Percentiles rank a stretch among this genome's conserved stretches.
Evolutionary conservation across 2,797 vertebrate species (phyloP).

Genomic region (Pseudotriccus pelzelni): DNA sequence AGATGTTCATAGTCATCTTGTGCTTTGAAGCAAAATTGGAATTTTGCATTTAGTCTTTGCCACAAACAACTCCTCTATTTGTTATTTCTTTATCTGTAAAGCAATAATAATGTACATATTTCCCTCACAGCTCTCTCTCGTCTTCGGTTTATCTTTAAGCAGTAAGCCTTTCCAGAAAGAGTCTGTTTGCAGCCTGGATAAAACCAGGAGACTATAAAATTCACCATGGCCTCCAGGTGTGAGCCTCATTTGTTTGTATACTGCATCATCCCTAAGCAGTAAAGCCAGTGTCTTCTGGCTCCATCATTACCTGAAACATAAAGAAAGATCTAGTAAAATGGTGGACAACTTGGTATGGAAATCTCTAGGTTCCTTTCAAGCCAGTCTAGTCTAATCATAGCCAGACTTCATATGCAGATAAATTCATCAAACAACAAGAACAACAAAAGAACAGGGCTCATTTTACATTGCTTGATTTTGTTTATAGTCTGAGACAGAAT

Average conservation of each 20-base stretch:
- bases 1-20: not conserved
- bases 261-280: not conserved
- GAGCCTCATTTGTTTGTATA: not conserved
- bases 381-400: not conserved
- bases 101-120: rapidly evolving
- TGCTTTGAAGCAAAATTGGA: not conserved
- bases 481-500: conserved; percentile 11
- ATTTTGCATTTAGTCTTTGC: not conserved
- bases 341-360: not conserved
- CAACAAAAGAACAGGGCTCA: not conserved
- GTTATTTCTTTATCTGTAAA: not conserved
- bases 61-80: not conserved
- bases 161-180: not conserved
- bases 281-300: not conserved
- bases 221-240: not conserved
- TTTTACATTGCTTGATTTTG: conserved; percentile 24
- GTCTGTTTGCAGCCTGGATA: not conserved
- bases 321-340: not conserved
- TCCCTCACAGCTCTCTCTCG: not conserved
- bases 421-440: not conserved
- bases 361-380: not conserved
- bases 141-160: not conserved
- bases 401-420: not conserved
- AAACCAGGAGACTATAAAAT: not conserved
- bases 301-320: not conserved